Percentiles rank a stretch among this genome's conserved stretches.
These are phyloP conservation scores for Paradoxurus hermaphroditus DNA, from an alignment of 2,113 vertebrate genomes.

Conservation along the genomic window DNA sequence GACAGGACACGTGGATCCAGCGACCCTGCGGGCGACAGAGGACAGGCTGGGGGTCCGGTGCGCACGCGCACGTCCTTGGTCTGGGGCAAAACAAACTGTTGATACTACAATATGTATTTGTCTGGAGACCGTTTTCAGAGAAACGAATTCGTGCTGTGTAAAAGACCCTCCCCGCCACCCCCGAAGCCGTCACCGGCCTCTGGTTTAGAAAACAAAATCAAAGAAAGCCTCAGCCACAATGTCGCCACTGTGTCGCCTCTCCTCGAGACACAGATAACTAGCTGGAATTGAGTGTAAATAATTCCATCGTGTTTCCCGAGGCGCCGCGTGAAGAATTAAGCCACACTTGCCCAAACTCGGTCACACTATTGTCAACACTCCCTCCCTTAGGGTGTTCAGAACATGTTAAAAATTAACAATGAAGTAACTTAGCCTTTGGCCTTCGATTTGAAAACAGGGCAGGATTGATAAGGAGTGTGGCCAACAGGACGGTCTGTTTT, in stretches of 20 bases:
- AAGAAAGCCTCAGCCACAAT: background rate
- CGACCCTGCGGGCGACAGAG: no score
- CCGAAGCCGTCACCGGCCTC: background rate
- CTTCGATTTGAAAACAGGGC: background rate
- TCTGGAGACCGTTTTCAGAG: background rate
- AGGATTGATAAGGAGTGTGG: background rate
- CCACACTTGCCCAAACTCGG: background rate
- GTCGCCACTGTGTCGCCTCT: background rate
- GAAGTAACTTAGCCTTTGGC: background rate
- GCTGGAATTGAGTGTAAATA: background rate
- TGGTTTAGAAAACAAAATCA: background rate
- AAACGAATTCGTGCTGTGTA: background rate
- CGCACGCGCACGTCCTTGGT: no score
- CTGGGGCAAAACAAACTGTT: background rate
- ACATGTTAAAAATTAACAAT: background rate
- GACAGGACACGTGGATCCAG: no score
- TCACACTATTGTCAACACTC: background rate
- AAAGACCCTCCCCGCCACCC: background rate
- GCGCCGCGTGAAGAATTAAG: background rate
- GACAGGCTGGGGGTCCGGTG: no score
- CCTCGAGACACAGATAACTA: background rate
- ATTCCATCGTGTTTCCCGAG: background rate
- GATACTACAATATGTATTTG: background rate
- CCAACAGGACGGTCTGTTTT: background rate
- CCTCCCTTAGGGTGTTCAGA: background rate